Evolutionary conservation across 2,888 invertebrate genomes (phyloP), one percentile per base, ranked within the genome.

Genomic region (Gasteruption jaculator): DNA sequence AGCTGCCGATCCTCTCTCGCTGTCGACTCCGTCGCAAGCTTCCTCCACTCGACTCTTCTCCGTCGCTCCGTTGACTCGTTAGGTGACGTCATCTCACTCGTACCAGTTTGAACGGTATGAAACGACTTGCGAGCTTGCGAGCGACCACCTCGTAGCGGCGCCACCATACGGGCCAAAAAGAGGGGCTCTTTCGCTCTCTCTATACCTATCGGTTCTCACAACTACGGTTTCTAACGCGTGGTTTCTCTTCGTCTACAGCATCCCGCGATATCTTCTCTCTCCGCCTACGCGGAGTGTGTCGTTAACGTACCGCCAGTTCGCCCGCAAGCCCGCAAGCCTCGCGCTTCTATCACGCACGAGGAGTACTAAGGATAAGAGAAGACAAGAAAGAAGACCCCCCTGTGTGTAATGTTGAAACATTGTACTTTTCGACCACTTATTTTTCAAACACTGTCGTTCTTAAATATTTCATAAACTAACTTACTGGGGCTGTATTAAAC

Each of bases 251-350:
- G 56, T 64, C 68, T 63, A 62, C 68, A 68, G 68, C 68, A 65
- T 69, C 69, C 67, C 66, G 62, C 49, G 50, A 68, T 66, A 66
- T 63, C 64, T 57, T 48, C 59, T 53, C 57, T 53, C 61, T 67
- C 66, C 68, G 68, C 67, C 66, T 68, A 65, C 68, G 66, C 63
- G 54, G n/a, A n/a, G n/a, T n/a, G n/a, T n/a, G n/a, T n/a, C n/a
- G n/a, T n/a, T n/a, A n/a, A n/a, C n/a, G n/a, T n/a, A n/a, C n/a
- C 68, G 68, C 63, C 69, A 69, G 69, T 69, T 66, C 69, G 67
- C 67, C 66, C 67, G 69, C 67, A 69, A 68, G 68, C 69, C 66
- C 69, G 69, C 68, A 69, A 68, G 69, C 68, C n/a, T 68, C 68
- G 66, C 65, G 66, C 63, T 55, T n/a, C 55, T 54, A 57, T 56